Evolutionary conservation across 2,888 invertebrate genomes (phyloP), one percentile per base, ranked within the genome.

Genomic region (Chaetogeoica ovagalla): DNA sequence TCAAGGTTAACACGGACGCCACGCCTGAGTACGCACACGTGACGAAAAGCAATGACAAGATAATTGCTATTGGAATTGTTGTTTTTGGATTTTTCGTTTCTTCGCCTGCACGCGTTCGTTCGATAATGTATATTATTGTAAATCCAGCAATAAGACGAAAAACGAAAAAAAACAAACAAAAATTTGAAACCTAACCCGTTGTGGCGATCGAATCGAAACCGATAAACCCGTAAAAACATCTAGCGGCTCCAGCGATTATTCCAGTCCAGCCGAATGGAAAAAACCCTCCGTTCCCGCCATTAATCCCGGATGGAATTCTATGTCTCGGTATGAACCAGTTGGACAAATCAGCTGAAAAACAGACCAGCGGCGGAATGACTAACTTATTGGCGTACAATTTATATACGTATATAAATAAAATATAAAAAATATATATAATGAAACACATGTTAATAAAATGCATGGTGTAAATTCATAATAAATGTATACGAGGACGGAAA

Each of bases 131-230:
- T 9, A 43, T 9, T 7, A 9, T 43, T 43, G 43, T 43, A 43
- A 43, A 43, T 9, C 43, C 43, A 9, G 8, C 43, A 9, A 9
- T 43, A 7, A 43, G 43, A 43, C 43, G 43, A 9, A 30, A 30
- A 30, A 30, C 30, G 30, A 30, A 4, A 30, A 30, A 30, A 30
- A n/a, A n/a, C n/a, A n/a, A n/a, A n/a, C n/a, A n/a, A 30, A 2
- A 30, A 30, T 30, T 30, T 30, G 2, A 30, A 30, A 2, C 30
- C 30, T 30, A 57, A 83, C 94, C 94, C 0, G 94, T 94, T 5
- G 95, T 94, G n/a, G 95, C 94, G 7, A 95, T 94, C 83, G 94
- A 93, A 87, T 98, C 98, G 86, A 98, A 98, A 43, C 98, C 97
- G 5, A 98, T 96, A 86, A 96, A 98, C 13, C 84, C 84, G 75